Conservation (phyloP, 2,797 vertebrate genomes). For the Semotilus atromaculatus region DNA sequence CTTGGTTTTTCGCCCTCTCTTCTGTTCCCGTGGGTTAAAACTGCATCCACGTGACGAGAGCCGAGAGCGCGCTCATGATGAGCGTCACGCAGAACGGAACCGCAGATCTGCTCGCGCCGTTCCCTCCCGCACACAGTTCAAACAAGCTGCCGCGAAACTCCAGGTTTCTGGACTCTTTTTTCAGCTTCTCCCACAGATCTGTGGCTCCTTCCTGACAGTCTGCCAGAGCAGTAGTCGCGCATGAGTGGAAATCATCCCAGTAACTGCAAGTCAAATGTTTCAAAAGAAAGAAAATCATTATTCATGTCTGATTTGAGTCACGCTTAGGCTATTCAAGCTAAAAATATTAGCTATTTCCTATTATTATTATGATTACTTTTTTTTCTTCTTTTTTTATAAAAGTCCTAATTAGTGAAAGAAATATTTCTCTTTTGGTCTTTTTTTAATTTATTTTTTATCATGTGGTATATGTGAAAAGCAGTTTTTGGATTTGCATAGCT, state of each 20-base stretch:
- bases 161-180: slow-evolving; percentile 95
- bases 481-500: neutral
- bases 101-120: slow-evolving; percentile 75
- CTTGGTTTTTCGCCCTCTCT: slow-evolving; percentile 13
- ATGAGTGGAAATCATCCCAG: slow-evolving; percentile 97
- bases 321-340: neutral
- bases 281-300: slow-evolving; percentile 47
- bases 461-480: neutral
- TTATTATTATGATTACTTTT: no score
- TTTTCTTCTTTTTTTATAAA: neutral
- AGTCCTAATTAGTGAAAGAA: neutral
- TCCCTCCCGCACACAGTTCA: slow-evolving; percentile 91
- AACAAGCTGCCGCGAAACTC: slow-evolving; percentile 96
- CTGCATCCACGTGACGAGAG: slow-evolving; percentile 88
- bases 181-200: slow-evolving; percentile 97
- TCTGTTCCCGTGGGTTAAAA: slow-evolving; percentile 77
- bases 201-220: slow-evolving; percentile 97
- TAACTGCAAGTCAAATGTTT: slow-evolving; percentile 80
- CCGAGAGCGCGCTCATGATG: slow-evolving; percentile 83
- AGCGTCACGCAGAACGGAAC: slow-evolving; percentile 72
- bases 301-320: slow-evolving; percentile 2
- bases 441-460: neutral
- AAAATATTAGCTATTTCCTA: no score
- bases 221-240: slow-evolving; percentile 91
- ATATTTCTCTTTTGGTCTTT: neutral